Conservation (phyloP, 2,113 vertebrate genomes). For the Rhinogobius similis region DNA sequence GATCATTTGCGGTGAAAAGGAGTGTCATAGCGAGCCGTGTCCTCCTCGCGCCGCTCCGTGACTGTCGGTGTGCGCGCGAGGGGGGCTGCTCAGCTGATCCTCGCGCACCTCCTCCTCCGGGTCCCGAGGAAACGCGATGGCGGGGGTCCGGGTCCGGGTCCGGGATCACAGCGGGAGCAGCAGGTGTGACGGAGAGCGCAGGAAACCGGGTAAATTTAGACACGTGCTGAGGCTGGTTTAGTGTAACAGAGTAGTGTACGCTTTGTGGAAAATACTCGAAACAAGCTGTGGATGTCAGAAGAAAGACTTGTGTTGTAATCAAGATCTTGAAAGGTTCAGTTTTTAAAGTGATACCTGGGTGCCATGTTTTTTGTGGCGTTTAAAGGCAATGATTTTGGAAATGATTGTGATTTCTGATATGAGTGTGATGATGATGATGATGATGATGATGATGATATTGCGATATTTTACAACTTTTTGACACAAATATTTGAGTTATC, state of each 20-base stretch:
- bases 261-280: background rate
- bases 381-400: too few species aligned
- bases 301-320: too few species aligned
- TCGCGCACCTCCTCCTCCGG: constrained; percentile 8
- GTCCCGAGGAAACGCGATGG: constrained; percentile 47
- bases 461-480: too few species aligned
- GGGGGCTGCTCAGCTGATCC: constrained; percentile 52
- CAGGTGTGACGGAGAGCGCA: constrained; percentile 20
- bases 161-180: constrained; percentile 12
- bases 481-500: too few species aligned
- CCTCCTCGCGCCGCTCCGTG: constrained; percentile 2
- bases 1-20: constrained; percentile 6
- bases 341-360: too few species aligned
- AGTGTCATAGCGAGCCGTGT: constrained; percentile 13
- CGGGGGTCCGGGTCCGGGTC: background rate
- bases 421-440: too few species aligned
- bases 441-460: too few species aligned
- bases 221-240: background rate
- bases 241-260: background rate
- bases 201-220: constrained; percentile 6
- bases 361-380: too few species aligned
- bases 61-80: background rate
- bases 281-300: too few species aligned
- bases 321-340: too few species aligned
- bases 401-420: too few species aligned